Evolutionary conservation across 2,888 invertebrate genomes (phyloP).

Genomic region (Hypselothyrea guttata): DNA sequence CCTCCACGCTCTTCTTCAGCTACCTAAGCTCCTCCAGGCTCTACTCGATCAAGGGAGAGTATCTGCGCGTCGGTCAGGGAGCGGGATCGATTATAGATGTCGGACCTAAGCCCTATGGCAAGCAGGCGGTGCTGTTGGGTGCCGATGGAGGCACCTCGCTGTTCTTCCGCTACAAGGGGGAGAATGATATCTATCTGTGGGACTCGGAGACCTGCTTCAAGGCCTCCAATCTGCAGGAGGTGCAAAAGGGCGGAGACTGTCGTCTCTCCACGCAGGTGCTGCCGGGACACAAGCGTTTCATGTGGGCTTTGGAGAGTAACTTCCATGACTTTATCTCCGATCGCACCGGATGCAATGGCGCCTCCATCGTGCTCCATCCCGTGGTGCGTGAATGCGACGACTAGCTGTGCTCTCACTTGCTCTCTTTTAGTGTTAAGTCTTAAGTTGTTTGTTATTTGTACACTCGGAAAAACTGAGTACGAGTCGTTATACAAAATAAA

Average conservation of each 20-base stretch:
- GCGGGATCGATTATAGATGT: conserved; percentile 84
- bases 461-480: too few relatives aligned
- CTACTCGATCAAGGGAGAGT: conserved; percentile 84
- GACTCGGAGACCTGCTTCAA: conserved; percentile 85
- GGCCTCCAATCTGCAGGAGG: conserved; percentile 84
- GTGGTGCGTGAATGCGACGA: conserved; percentile 83
- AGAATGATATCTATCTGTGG: conserved; percentile 86
- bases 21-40: conserved; percentile 84
- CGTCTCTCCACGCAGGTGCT: conserved; percentile 85
- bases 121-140: conserved; percentile 84
- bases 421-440: conserved; percentile 19
- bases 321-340: conserved; percentile 86
- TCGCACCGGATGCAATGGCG: conserved; percentile 85
- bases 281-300: conserved; percentile 84
- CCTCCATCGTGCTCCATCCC: conserved; percentile 85
- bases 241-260: conserved; percentile 85
- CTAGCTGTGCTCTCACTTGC: conserved; percentile 20
- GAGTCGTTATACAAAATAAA: too few relatives aligned
- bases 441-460: conserved; percentile 37
- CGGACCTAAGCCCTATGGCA: conserved; percentile 83
- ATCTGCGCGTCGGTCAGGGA: conserved; percentile 84
- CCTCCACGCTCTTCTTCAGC: conserved; percentile 84
- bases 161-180: conserved; percentile 86
- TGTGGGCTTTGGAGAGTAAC: conserved; percentile 87
- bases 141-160: conserved; percentile 85